Evolutionary conservation across 2,113 vertebrate genomes (phyloP), one percentile per base, ranked within the genome.

Genomic region (Tautogolabrus adspersus): DNA sequence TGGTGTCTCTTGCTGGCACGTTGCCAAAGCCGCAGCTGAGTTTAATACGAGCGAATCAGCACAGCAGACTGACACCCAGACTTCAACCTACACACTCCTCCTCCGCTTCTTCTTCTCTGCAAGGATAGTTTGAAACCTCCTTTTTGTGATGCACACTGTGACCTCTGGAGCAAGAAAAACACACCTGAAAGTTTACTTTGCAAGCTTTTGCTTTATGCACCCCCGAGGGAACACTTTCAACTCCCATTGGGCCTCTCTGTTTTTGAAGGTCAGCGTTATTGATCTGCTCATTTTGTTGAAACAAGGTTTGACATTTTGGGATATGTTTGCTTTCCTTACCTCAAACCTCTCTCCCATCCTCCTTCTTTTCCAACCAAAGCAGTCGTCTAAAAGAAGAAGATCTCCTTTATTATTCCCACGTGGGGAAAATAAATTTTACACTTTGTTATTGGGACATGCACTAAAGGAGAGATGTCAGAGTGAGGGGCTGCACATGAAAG

Each of bases 41-140:
- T 83, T 89, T 85, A 86, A 89, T 85, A 86, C 58, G 12, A 72
- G 72, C 66, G 77, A 82, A 84, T 78, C 89, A 69, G 72, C 77
- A 83, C 84, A 87, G 72, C 82, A 88, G 77, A 84, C 78, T 80
- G 84, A 89, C 86, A 89, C 84, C 81, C 88, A 89, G 88, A 87
- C 87, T 59, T 84, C 81, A 86, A 76, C 77, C 69, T 77, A 16
- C 61, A 34, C 84, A 69, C 7, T 18, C 18, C 18, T 49, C n/a
- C 23, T 22, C 61, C 23, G n/a, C 51, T 87, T 71, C 54, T 66
- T 54, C 58, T 23, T 49, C n/a, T 46, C 56, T 26, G 26, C 26
- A n/a, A n/a, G n/a, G n/a, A n/a, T n/a, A n/a, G n/a, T n/a, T 4
- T 26, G 26, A 26, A 83, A 60, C 52, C 38, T 40, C 66, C 51